Base-by-base conservation (phyloP, 2,888 invertebrate genomes). In the Campoplex capitator region DNA sequence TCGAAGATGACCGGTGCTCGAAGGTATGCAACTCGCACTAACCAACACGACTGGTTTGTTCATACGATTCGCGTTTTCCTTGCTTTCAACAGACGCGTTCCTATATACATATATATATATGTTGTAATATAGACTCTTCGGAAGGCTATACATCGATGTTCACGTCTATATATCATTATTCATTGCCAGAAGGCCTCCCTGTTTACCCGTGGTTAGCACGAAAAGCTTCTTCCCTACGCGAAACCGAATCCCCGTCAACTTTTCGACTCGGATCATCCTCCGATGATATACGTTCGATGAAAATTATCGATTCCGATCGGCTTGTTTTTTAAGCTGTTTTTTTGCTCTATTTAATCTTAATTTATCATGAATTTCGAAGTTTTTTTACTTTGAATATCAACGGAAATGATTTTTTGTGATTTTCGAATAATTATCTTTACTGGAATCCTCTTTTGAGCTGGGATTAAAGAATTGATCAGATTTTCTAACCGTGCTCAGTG, bases 1-100 rank as follows among this genome's bases (percentile, higher is more conserved):
- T 87, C 82, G 84, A 85, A 88, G 89, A 90, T 89, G 90, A 89
- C 87, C 89, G 88, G 86, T 89, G 86, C 87, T 85, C 88, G 78
- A 79, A 88, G 89, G 88, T 89, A 89, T 88, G 86, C 88, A 88
- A 89, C 82, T 87, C 80, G 87, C 88, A 67, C 82, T 76, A 87
- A 82, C 82, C 86, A 81, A 70, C 68, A 71, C 86, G 86, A 88
- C 89, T 87, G 88, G 88, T 86, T 87, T 89, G 86, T 88, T 83
- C 83, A 86, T 90, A 89, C 88, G 88, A 82, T 58, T 86, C 85
- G 85, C 82, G 78, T 78, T 82, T 84, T 84, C 74, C 75, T 84
- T 70, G 78, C 71, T 84, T 84, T 58, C 75, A 38, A 82, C 75
- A 67, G 74, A 45, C 48, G 32, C 58, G 18, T 56, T 8, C 42